Percentiles rank a stretch among this genome's conserved stretches.
phyloP scores from a whole-genome alignment of 2,888 invertebrate genomes.

The Stenurella melanura region DNA sequence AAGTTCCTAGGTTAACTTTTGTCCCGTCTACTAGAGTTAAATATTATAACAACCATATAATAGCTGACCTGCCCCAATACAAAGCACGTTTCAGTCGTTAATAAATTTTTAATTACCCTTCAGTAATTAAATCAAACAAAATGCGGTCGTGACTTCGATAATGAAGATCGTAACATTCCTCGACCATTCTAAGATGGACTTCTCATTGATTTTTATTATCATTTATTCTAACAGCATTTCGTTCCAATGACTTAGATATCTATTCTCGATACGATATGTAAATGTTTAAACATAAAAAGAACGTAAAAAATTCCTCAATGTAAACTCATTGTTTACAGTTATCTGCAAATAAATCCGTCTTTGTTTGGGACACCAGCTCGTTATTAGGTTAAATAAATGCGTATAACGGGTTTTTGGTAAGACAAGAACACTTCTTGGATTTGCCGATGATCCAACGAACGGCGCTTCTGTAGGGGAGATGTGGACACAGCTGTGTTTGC shows the following conservation, averaged over 20 bases:
- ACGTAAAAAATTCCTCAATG: slow-evolving; percentile 33
- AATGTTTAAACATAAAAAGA: slow-evolving; percentile 33
- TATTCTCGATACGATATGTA: slow-evolving; percentile 44
- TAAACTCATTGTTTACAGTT: slow-evolving; percentile 51
- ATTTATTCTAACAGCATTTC: slow-evolving; percentile 31
- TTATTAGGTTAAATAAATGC: slow-evolving; percentile 55
- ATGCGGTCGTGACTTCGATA: neutral
- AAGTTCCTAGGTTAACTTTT: no score
- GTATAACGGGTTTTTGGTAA: slow-evolving; percentile 47
- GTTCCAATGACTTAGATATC: slow-evolving; percentile 46
- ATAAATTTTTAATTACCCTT: slow-evolving; percentile 4
- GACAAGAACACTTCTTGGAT: slow-evolving; percentile 3
- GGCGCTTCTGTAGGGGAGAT: neutral
- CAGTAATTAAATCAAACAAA: neutral
- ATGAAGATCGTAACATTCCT: neutral
- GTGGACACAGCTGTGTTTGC: neutral
- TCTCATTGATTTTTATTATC: neutral
- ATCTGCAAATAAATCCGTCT: slow-evolving; percentile 48
- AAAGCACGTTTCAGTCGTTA: neutral
- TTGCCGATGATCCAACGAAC: neutral
- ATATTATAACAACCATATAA: neutral
- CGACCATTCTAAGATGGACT: neutral
- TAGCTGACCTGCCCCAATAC: neutral
- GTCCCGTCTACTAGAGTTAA: no score
- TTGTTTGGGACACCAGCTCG: slow-evolving; percentile 36